Conservation (phyloP, 2,888 invertebrate species). For the Gari tellinella region DNA sequence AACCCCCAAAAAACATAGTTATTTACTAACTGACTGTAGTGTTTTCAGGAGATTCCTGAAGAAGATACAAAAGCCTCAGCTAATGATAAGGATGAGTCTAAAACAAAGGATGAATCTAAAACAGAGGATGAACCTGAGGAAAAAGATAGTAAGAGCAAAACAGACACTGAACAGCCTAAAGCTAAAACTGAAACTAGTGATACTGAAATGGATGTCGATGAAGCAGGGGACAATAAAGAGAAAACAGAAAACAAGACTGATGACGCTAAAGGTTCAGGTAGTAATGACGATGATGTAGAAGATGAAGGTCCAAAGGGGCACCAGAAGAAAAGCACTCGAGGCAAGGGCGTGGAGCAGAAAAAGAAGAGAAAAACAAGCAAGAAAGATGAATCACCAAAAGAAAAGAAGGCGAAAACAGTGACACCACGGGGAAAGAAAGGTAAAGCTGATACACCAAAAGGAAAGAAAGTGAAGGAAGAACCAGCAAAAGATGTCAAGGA, state of each 20-base stretch:
- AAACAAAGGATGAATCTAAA: too few species aligned
- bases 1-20: too few species aligned
- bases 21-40: too few species aligned
- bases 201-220: conserved; percentile 5
- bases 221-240: neutral
- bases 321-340: conserved; percentile 40
- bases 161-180: conserved; percentile 18
- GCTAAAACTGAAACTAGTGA: conserved; percentile 10
- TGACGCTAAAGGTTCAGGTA: neutral
- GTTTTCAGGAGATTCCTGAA: neutral
- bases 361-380: conserved; percentile 34
- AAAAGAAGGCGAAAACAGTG: conserved; percentile 40
- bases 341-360: conserved; percentile 16
- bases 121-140: too few species aligned
- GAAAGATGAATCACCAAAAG: conserved; percentile 34
- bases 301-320: conserved; percentile 19
- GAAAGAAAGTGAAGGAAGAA: conserved; percentile 43
- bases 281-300: conserved; percentile 11
- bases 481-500: conserved; percentile 36
- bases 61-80: neutral
- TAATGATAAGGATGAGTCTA: conserved; percentile 9
- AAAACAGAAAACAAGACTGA: conserved; percentile 14
- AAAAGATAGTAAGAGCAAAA: neutral
- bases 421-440: conserved; percentile 21
- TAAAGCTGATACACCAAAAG: conserved; percentile 16